These are phyloP conservation scores for Zosterops japonicus DNA, from an alignment of 2,113 vertebrate genomes.

Conservation along the genomic window DNA sequence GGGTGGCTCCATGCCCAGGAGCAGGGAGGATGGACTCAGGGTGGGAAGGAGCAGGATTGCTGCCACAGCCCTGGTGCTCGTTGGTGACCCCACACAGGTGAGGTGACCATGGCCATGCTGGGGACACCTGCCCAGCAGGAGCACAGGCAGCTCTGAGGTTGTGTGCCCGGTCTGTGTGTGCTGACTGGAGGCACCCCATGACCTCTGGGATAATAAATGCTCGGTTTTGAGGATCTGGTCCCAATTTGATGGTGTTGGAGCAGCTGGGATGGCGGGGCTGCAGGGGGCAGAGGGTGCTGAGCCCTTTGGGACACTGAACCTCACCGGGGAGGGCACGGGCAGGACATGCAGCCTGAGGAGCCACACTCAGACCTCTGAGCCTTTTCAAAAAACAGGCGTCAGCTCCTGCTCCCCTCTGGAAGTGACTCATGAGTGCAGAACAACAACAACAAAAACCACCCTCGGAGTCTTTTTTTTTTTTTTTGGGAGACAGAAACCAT, in stretches of 20 bases:
- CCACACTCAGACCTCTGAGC: constrained; percentile 7
- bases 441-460: constrained; percentile 59
- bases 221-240: background rate
- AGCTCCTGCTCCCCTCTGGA: constrained; percentile 53
- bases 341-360: background rate
- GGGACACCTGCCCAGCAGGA: background rate
- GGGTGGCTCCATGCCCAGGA: background rate
- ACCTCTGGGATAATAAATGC: background rate
- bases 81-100: fast-evolving
- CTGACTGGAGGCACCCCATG: fast-evolving
- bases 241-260: background rate
- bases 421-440: constrained; percentile 64
- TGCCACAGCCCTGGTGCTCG: background rate
- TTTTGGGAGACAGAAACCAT: constrained; percentile 18
- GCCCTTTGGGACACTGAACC: background rate
- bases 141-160: fast-evolving
- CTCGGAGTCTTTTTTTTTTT: background rate
- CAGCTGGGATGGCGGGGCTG: fast-evolving
- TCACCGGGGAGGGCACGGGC: background rate
- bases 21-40: fast-evolving
- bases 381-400: constrained; percentile 19
- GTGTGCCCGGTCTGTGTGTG: background rate
- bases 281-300: background rate
- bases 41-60: background rate
- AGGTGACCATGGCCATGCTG: fast-evolving